Conservation (phyloP, 1,140 invertebrate species). For the Drosophila pruinosa region DNA sequence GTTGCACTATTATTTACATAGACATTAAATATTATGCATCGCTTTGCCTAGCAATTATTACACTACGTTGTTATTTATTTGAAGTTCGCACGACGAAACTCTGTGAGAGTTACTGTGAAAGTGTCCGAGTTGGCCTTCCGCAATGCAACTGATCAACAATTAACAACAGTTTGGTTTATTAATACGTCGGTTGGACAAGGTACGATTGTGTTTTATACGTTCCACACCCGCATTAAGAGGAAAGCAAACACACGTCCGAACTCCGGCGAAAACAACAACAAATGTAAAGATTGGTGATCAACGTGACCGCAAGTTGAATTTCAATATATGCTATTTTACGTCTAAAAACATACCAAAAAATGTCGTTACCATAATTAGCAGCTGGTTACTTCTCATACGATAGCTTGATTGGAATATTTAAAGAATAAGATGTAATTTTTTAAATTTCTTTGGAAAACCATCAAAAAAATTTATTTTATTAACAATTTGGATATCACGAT, state of each 20-base stretch:
- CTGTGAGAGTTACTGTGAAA: slow-evolving; percentile 5
- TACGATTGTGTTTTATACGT: slow-evolving; percentile 20
- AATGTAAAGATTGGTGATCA: slow-evolving; percentile 21
- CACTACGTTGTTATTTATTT: neutral
- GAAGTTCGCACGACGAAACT: slow-evolving; percentile 1
- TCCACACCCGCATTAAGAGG: slow-evolving; percentile 30
- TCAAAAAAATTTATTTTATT: too few species aligned
- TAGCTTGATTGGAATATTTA: too few species aligned
- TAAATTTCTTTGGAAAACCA: too few species aligned
- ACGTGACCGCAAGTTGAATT: neutral
- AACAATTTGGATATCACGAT: too few species aligned
- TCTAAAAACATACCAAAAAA: neutral
- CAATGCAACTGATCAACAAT: slow-evolving; percentile 26
- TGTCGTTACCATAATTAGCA: neutral
- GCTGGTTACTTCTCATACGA: too few species aligned
- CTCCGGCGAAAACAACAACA: slow-evolving; percentile 44
- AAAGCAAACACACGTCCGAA: slow-evolving; percentile 37
- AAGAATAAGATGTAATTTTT: too few species aligned
- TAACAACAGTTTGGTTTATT: slow-evolving; percentile 35
- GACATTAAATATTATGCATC: slow-evolving; percentile 22
- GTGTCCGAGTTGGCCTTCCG: slow-evolving; percentile 5
- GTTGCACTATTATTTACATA: slow-evolving; percentile 30
- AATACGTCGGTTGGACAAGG: slow-evolving; percentile 18
- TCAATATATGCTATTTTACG: neutral
- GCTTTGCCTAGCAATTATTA: slow-evolving; percentile 15